Percentiles rank a stretch among this genome's conserved stretches.
phyloP scores from a whole-genome alignment of 2,888 invertebrate genomes.

The Zaprionus lineosus region DNA sequence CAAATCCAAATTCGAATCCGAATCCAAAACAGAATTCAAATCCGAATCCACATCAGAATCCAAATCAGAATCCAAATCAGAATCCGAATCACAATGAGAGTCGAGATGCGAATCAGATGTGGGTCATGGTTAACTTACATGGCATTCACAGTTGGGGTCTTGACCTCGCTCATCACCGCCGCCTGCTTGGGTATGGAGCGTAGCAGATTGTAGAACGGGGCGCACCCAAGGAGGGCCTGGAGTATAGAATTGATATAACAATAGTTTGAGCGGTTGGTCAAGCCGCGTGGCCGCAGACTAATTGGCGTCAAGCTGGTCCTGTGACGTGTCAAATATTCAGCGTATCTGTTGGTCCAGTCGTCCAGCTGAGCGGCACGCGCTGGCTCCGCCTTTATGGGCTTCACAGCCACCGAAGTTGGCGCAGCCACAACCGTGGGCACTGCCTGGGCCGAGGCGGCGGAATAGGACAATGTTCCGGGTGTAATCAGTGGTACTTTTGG shows the following conservation, averaged over 20 bases:
- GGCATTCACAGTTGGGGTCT: slow-evolving; percentile 94
- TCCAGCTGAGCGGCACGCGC: slow-evolving; percentile 69
- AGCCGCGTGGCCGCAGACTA: slow-evolving; percentile 93
- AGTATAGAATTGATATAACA: slow-evolving; percentile 98
- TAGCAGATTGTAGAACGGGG: slow-evolving; percentile 96
- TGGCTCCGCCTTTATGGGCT: slow-evolving; percentile 55
- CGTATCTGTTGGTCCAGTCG: slow-evolving; percentile 83
- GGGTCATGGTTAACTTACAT: slow-evolving; percentile 85
- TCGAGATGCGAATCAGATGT: background rate
- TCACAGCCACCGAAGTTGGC: slow-evolving; percentile 47
- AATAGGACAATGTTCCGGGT: slow-evolving; percentile 81
- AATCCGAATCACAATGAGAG: no score
- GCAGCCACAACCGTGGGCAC: slow-evolving; percentile 48
- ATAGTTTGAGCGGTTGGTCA: slow-evolving; percentile 96
- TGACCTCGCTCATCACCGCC: slow-evolving; percentile 84
- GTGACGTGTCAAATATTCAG: slow-evolving; percentile 90
- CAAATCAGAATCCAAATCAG: no score
- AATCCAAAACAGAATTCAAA: no score
- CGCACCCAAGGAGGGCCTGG: slow-evolving; percentile 96
- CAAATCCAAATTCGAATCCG: no score
- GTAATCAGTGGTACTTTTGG: slow-evolving; percentile 71
- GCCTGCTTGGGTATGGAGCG: slow-evolving; percentile 89
- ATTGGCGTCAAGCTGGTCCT: slow-evolving; percentile 90
- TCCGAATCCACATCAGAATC: no score
- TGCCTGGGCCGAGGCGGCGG: slow-evolving; percentile 83